A percentile compares a stretch with the other conserved stretches of the same genome.
phyloP scores from a whole-genome alignment of 1,140 invertebrate genomes.

The Microplitis mediator region DNA sequence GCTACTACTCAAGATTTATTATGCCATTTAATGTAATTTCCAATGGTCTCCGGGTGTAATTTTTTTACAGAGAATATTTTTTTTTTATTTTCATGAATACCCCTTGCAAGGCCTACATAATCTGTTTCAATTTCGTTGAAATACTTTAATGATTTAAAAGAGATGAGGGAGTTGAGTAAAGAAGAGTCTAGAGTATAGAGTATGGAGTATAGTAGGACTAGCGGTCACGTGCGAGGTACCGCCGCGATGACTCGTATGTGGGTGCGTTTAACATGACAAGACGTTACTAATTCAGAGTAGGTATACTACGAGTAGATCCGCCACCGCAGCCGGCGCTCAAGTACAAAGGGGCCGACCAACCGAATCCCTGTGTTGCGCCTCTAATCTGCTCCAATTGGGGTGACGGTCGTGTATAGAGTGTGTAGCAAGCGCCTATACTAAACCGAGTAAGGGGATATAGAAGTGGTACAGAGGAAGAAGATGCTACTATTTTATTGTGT shows the following conservation, averaged over 20 bases:
- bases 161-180: slow-evolving; percentile 5
- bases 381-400: slow-evolving; percentile 58
- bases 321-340: slow-evolving; percentile 34
- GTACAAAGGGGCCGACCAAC: slow-evolving; percentile 55
- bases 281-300: slow-evolving; percentile 57
- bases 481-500: background rate
- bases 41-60: background rate
- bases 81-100: background rate
- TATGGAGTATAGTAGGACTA: slow-evolving; percentile 16
- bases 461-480: too few species aligned
- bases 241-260: slow-evolving; percentile 33
- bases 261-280: slow-evolving; percentile 57
- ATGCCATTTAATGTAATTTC: background rate
- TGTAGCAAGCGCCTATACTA: background rate
- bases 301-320: slow-evolving; percentile 41
- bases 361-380: slow-evolving; percentile 56
- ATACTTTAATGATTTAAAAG: slow-evolving; percentile 18
- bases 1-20: background rate
- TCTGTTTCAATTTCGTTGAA: slow-evolving; percentile 30
- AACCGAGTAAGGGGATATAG: background rate
- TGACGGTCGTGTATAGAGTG: slow-evolving; percentile 33
- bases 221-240: slow-evolving; percentile 41
- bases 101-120: slow-evolving; percentile 1
- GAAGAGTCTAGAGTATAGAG: background rate
- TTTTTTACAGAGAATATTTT: background rate